These are phyloP conservation scores for Doryteuthis pealeii DNA, from an alignment of 1,140 invertebrate species.

Conservation along the genomic window DNA sequence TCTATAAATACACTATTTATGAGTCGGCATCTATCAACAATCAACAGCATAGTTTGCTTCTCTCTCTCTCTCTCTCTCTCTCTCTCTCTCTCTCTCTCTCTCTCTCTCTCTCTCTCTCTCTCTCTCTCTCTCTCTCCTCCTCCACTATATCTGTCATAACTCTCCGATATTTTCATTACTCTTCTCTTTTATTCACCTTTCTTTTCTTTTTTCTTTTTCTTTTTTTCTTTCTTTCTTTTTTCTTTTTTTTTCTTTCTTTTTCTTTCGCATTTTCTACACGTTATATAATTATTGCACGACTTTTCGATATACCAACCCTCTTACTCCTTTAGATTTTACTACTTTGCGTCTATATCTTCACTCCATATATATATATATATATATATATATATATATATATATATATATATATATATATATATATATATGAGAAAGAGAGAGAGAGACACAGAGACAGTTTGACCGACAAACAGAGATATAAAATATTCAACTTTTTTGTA, in stretches of 20 bases:
- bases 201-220: slow-evolving; percentile 7
- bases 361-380: not conserved
- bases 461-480: too few relatives aligned
- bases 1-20: not conserved
- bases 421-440: too few relatives aligned
- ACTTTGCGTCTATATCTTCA: too few relatives aligned
- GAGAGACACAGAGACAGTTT: too few relatives aligned
- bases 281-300: too few relatives aligned
- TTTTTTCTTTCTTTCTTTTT: slow-evolving; percentile 6
- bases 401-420: not conserved
- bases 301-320: too few relatives aligned
- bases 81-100: slow-evolving; percentile 16
- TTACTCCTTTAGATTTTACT: too few relatives aligned
- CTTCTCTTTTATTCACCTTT: not conserved
- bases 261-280: not conserved
- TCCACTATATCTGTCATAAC: not conserved
- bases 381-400: not conserved
- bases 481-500: too few relatives aligned
- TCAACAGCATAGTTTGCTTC: not conserved
- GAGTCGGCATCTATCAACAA: too few relatives aligned
- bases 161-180: not conserved
- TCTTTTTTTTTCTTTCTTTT: slow-evolving; percentile 8
- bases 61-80: slow-evolving; percentile 18
- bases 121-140: slow-evolving; percentile 17
- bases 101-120: slow-evolving; percentile 20